Evolutionary conservation across 2,113 vertebrate genomes (phyloP), one percentile per base, ranked within the genome.

Genomic region (Lontra canadensis): DNA sequence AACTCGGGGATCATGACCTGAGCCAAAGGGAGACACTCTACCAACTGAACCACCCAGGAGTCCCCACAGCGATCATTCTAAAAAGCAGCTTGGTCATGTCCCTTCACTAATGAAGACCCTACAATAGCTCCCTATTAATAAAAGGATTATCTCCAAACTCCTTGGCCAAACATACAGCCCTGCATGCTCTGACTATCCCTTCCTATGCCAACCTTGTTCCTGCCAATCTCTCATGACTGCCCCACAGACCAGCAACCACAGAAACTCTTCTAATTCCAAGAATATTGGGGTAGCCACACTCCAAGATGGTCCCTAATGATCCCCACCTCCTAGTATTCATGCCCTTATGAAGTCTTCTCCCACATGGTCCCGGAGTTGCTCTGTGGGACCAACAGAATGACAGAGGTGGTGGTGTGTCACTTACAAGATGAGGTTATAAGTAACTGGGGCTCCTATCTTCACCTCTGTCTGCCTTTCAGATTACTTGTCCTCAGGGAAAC

Each of bases 71-170:
- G 39, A 47, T 80, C 49, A 76, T 42, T 71, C 36, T 71, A 34
- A 86, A 71, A 79, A 87, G 21, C 67, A 83, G 61, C 65, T 44
- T 65, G 26, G 26, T 74, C 55, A 59, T 44, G 17, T 78, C 12
- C 49, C 34, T 59, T 36, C 59, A 21, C 44, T 92, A 36, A 90
- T 44, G 89, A 89, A 97, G 26, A 12, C 87, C 44, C 52, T 73
- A 36, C 12, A 79, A 31, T 55, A 71, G 34, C 20, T 89, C 39
- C 39, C 13, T n/a, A 29, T 69, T 67, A 78, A 74, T 95, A 69
- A 97, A 95, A 57, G 25, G 11, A 67, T 97, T 88, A 65, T 34
- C 57, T 92, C 65, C 25, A 57, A 61, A 44, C 52, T 82, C 63
- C 52, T 78, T 34, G 17, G 26, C 11, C 57, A 80, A 78, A 21